phyloP scores from a whole-genome alignment of 2,113 vertebrate species.

The Heliornis fulica region DNA sequence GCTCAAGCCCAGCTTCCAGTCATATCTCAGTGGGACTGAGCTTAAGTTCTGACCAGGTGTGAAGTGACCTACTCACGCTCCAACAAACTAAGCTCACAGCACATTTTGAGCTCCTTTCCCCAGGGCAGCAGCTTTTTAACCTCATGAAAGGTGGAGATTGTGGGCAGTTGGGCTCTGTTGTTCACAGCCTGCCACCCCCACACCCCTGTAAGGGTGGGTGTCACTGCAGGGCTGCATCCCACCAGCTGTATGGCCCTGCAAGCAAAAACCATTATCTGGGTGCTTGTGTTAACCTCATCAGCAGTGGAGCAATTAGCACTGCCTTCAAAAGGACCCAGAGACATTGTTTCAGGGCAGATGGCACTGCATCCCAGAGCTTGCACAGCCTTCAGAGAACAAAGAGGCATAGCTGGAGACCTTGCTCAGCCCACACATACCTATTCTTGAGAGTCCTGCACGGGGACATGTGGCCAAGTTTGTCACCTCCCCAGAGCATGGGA shows the following conservation, averaged over 20 bases:
- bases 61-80: not conserved
- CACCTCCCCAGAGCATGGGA: not conserved
- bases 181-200: not conserved
- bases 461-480: not conserved
- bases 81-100: not conserved
- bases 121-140: not conserved
- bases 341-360: not conserved
- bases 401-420: not conserved
- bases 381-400: not conserved
- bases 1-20: not conserved
- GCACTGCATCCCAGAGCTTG: not conserved
- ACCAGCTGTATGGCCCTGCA: not conserved
- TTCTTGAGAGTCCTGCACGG: not conserved
- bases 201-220: not conserved
- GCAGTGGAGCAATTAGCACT: not conserved
- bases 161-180: not conserved
- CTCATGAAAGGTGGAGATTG: not conserved
- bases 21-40: not conserved
- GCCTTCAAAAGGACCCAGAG: not conserved
- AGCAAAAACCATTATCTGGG: not conserved
- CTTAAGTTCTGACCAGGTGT: not conserved
- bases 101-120: not conserved
- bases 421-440: fast-evolving
- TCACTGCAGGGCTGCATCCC: not conserved
- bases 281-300: not conserved